phyloP scores from a whole-genome alignment of 2,797 vertebrate species.

The Falco concolor region DNA sequence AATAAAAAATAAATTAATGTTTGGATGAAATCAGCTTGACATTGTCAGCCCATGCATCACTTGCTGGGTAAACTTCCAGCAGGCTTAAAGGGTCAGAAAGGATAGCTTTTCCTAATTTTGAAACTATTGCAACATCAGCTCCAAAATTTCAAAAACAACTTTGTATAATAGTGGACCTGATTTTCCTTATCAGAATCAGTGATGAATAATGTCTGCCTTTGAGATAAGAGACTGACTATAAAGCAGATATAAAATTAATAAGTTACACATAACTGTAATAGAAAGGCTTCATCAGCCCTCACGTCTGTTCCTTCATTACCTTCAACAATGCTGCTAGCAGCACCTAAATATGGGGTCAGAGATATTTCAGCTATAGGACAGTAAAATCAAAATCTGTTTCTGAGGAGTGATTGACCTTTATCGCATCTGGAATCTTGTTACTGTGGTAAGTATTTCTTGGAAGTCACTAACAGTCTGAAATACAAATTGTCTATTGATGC shows the following conservation, averaged over 20 bases:
- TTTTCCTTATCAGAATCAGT: not conserved
- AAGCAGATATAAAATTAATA: not conserved
- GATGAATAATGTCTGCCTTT: not conserved
- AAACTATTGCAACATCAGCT: not conserved
- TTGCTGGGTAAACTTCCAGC: not conserved
- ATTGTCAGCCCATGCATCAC: not conserved
- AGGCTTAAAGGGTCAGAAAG: not conserved
- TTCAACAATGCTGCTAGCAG: not conserved
- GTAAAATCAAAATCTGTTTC: not conserved
- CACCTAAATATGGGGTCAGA: not conserved
- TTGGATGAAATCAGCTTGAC: not conserved
- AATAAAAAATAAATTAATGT: not conserved
- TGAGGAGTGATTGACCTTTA: not conserved
- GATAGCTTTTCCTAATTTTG: not conserved
- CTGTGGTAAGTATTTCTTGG: not conserved
- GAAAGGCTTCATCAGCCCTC: not conserved
- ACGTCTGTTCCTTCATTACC: not conserved
- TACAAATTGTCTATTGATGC: not conserved
- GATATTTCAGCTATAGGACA: not conserved
- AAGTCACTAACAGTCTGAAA: not conserved
- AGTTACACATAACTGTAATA: not conserved
- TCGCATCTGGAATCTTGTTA: not conserved
- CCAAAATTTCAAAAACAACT: not conserved
- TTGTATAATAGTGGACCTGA: not conserved
- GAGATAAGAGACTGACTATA: not conserved